Evolutionary conservation across 2,888 invertebrate genomes (phyloP), one percentile per base, ranked within the genome.

Genomic region (Crepidodera aurea): DNA sequence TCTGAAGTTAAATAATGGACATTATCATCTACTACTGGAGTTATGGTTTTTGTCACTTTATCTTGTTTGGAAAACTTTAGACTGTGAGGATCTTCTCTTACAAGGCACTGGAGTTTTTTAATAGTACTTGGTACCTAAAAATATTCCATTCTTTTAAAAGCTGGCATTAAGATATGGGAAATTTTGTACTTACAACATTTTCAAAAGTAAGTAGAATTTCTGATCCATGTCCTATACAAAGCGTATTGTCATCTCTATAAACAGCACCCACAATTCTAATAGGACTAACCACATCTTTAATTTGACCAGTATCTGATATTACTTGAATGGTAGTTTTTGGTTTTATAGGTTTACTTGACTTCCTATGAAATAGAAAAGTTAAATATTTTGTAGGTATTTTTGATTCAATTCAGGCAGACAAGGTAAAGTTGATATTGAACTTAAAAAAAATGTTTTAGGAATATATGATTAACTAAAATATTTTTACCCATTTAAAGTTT

Each of bases 401-500:
- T n/a, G n/a, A n/a, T n/a, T n/a, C n/a, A n/a, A n/a, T n/a, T n/a
- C n/a, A n/a, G n/a, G n/a, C n/a, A n/a, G n/a, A n/a, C n/a, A n/a
- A n/a, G n/a, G n/a, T n/a, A n/a, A n/a, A n/a, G n/a, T n/a, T n/a
- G n/a, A n/a, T n/a, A n/a, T n/a, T n/a, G n/a, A n/a, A n/a, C n/a
- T n/a, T n/a, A n/a, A n/a, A n/a, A n/a, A n/a, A n/a, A n/a, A n/a
- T n/a, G n/a, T n/a, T n/a, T n/a, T n/a, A n/a, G n/a, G n/a, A n/a
- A n/a, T n/a, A n/a, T n/a, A n/a, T n/a, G n/a, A n/a, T n/a, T n/a
- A n/a, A n/a, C n/a, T n/a, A n/a, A 15, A 29, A 27, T 37, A 51
- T 84, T n/a, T n/a, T 82, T 78, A 90, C 86, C 91, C 92, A 81
- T 93, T 93, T 32, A 92, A 82, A 67, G 87, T 86, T 73, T 91